Evolutionary conservation across 2,113 vertebrate genomes (phyloP).

Genomic region (Aegotheles bennettii): DNA sequence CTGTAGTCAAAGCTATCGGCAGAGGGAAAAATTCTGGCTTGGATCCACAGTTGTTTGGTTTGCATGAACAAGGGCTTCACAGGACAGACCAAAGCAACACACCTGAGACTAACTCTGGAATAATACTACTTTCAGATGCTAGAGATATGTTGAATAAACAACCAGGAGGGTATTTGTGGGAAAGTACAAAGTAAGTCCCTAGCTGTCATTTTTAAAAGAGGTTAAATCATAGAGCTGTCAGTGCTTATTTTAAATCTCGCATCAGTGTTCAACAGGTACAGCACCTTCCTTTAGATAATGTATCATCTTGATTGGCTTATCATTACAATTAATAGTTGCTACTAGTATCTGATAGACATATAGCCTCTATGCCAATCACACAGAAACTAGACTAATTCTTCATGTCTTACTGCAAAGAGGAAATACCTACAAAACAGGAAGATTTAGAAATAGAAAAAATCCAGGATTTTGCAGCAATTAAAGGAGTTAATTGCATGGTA

Average conservation of each 20-base stretch:
- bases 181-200: background rate
- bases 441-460: background rate
- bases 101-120: background rate
- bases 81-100: background rate
- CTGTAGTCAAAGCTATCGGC: background rate
- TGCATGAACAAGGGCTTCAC: background rate
- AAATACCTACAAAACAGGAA: background rate
- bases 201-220: background rate
- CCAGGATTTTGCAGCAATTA: background rate
- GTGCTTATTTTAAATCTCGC: background rate
- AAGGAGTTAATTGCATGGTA: background rate
- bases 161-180: background rate
- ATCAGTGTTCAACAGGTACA: background rate
- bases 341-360: background rate
- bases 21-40: background rate
- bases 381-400: background rate
- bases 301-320: background rate
- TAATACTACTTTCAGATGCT: background rate
- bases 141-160: background rate
- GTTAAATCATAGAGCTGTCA: background rate
- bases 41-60: background rate
- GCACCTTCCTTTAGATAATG: background rate
- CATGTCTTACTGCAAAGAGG: background rate
- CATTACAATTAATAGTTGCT: background rate
- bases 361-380: background rate